A percentile compares a stretch with the other conserved stretches of the same genome.
These are phyloP conservation scores for Neodiprion pinetum DNA, from an alignment of 1,140 invertebrate genomes.

Conservation along the genomic window DNA sequence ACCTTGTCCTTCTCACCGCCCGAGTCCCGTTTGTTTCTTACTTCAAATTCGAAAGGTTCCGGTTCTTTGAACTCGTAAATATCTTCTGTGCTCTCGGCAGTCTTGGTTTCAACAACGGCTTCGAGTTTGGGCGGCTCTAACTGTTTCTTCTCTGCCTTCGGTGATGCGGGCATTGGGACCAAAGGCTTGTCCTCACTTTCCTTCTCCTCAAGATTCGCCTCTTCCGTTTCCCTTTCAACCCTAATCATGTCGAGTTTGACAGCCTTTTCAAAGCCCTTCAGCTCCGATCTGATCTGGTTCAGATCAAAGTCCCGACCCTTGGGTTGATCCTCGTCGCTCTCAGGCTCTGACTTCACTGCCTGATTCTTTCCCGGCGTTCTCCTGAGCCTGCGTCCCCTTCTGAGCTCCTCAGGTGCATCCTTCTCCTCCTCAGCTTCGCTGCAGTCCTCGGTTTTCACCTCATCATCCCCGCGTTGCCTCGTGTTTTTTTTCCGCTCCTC, in stretches of 20 bases:
- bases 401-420: slow-evolving; percentile 48
- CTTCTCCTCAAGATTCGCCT: slow-evolving; percentile 41
- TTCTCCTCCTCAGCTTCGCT: slow-evolving; percentile 54
- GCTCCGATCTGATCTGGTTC: slow-evolving; percentile 82
- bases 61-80: slow-evolving; percentile 91
- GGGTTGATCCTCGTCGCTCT: slow-evolving; percentile 56
- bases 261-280: slow-evolving; percentile 78
- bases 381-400: slow-evolving; percentile 48
- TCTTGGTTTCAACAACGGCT: slow-evolving; percentile 33
- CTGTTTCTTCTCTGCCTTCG: slow-evolving; percentile 40
- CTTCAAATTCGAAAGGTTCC: slow-evolving; percentile 84
- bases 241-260: slow-evolving; percentile 59
- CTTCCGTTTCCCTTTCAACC: slow-evolving; percentile 44
- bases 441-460: slow-evolving; percentile 56
- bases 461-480: slow-evolving; percentile 52
- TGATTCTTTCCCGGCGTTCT: slow-evolving; percentile 45
- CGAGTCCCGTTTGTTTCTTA: slow-evolving; percentile 63
- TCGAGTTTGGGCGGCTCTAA: slow-evolving; percentile 25
- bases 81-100: slow-evolving; percentile 68
- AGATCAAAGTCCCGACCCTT: slow-evolving; percentile 81
- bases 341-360: slow-evolving; percentile 51
- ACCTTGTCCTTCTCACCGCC: slow-evolving; percentile 52
- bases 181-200: slow-evolving; percentile 34
- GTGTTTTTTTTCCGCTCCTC: slow-evolving; percentile 53
- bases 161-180: slow-evolving; percentile 11